A percentile compares a stretch with the other conserved stretches of the same genome.
Evolutionary conservation across 2,888 invertebrate genomes (phyloP).

Genomic region (Lasioglossum figueresi): DNA sequence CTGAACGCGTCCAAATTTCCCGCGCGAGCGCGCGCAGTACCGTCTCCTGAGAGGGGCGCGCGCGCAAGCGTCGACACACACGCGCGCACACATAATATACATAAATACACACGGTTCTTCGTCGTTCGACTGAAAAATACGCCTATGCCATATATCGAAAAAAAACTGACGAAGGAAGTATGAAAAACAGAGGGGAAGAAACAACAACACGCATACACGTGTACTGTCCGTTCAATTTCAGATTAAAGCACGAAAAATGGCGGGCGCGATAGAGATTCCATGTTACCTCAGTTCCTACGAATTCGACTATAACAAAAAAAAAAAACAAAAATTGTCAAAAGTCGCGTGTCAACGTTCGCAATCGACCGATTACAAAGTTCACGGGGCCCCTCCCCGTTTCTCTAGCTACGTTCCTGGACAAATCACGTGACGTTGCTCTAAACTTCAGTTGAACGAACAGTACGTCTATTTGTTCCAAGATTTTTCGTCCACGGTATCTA

Average conservation of each 20-base stretch:
- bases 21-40: conserved; percentile 15
- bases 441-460: conserved; percentile 8
- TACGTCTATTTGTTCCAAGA: conserved; percentile 66
- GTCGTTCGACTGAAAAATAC: conserved; percentile 56
- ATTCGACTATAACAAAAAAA: not conserved
- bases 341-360: not conserved
- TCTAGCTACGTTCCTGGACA: not conserved
- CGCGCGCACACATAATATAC: conserved; percentile 46
- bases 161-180: conserved; percentile 34
- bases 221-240: conserved; percentile 40
- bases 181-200: conserved; percentile 10
- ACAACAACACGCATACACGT: conserved; percentile 34
- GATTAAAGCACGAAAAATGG: not conserved
- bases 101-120: conserved; percentile 27
- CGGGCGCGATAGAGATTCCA: not conserved
- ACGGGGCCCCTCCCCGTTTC: not conserved
- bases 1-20: conserved; percentile 23
- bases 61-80: conserved; percentile 29
- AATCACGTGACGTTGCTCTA: not conserved
- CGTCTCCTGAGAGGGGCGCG: conserved; percentile 15
- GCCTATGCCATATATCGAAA: conserved; percentile 74
- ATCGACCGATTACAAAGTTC: not conserved
- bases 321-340: not conserved
- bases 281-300: not conserved
- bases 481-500: conserved; percentile 57